Conservation (phyloP, 2,797 vertebrate species). For the Corythornis leucogaster region DNA sequence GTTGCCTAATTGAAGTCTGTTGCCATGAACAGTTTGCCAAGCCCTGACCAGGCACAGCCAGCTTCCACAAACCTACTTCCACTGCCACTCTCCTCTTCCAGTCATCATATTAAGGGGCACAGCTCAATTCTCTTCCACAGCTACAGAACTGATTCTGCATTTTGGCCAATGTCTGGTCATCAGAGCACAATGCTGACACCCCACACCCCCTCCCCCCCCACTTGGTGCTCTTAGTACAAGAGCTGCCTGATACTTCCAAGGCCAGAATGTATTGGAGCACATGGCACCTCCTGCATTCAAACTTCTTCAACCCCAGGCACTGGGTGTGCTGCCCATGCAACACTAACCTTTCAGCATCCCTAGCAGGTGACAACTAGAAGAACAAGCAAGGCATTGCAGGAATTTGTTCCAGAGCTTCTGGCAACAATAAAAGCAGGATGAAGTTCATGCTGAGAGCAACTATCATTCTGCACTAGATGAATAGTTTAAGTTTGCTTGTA, state of each 20-base stretch:
- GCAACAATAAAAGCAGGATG: neutral
- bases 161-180: neutral
- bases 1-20: neutral
- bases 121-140: neutral
- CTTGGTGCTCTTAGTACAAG: neutral
- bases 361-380: neutral
- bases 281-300: neutral
- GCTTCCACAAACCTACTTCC: neutral
- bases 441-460: neutral
- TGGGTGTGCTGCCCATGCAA: fast-evolving
- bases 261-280: fast-evolving
- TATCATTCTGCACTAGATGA: neutral
- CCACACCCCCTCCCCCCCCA: no score
- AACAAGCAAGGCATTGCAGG: neutral
- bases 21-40: neutral
- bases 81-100: neutral
- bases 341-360: neutral
- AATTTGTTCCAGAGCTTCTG: neutral
- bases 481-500: neutral
- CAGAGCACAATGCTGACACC: neutral
- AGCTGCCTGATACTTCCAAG: neutral
- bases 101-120: neutral
- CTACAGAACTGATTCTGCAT: neutral
- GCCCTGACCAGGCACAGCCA: neutral
- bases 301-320: neutral